Base-by-base conservation (phyloP, 23 tunicate genomes). In the Ciona savignyi region DNA sequence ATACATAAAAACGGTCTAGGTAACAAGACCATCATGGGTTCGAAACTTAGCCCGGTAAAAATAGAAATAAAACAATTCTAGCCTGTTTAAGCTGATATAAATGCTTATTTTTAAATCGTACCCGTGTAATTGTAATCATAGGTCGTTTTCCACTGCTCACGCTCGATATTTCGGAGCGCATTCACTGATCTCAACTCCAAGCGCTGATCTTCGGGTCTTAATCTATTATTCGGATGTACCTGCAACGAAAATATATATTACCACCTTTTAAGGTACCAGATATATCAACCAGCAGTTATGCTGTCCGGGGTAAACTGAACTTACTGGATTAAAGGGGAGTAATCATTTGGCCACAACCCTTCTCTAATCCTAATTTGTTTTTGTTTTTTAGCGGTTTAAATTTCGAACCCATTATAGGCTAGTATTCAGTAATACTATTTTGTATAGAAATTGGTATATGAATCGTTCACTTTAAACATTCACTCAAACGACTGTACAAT, bases 41-140 rank as follows among this genome's bases (percentile, higher is more conserved):
- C n/a, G n/a, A n/a, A n/a, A n/a, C n/a, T n/a, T n/a, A n/a, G n/a
- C n/a, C n/a, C n/a, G n/a, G n/a, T n/a, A n/a, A n/a, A n/a, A n/a
- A n/a, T n/a, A n/a, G n/a, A n/a, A n/a, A n/a, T n/a, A n/a, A n/a
- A n/a, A n/a, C n/a, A n/a, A n/a, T n/a, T n/a, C n/a, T n/a, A n/a
- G n/a, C n/a, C n/a, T n/a, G n/a, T n/a, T n/a, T n/a, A n/a, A 51
- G 21, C 19, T 51, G 21, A 19, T 19, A 21, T 51, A 19, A 19
- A 19, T 31, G 32, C 23, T 70, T 23, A n/a, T 42, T 42, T 42
- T 42, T 42, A 42, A 6, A 42, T 6, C 56, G 56, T 67, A 83
- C 96, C 96, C 30, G 96, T 89, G 68, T 67, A 89, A 35, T 89
- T 89, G 72, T 89, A 83, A 70, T 89, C 89, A 51, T 89, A 89